Evolutionary conservation across 1,140 invertebrate species (phyloP).

Genomic region (Halictus rubicundus): DNA sequence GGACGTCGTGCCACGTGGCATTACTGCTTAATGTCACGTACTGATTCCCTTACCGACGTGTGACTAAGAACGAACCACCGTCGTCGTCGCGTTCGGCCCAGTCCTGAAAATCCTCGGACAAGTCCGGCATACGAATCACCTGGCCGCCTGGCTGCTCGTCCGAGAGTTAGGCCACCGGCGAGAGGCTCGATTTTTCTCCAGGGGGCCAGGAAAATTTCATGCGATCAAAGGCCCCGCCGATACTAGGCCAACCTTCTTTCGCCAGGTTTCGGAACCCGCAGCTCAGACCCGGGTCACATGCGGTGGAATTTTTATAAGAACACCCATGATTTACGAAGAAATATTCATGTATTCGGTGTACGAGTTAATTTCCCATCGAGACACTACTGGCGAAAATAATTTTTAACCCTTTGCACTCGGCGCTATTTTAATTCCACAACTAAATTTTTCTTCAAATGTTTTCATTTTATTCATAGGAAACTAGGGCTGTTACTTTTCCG

Average conservation of each 20-base stretch:
- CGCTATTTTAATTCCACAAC: no score
- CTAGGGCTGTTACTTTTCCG: no score
- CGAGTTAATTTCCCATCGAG: no score
- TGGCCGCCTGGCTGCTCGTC: conserved; percentile 42
- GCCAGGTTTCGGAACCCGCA: neutral
- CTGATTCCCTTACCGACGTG: conserved; percentile 59
- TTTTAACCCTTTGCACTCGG: no score
- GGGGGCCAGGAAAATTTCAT: conserved; percentile 30
- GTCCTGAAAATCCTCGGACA: conserved; percentile 62
- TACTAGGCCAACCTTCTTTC: neutral
- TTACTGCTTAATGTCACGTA: conserved; percentile 66
- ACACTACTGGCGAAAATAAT: no score
- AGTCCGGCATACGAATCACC: conserved; percentile 55
- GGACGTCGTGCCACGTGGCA: conserved; percentile 54
- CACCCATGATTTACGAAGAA: no score
- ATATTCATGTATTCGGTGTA: no score
- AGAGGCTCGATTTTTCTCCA: conserved; percentile 43
- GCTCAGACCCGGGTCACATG: neutral
- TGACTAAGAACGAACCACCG: conserved; percentile 54
- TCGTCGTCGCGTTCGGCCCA: neutral
- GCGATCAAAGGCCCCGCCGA: conserved; percentile 32
- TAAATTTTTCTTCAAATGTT: no score
- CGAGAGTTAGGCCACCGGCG: neutral
- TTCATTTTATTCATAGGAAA: no score
- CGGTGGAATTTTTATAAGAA: no score